These are phyloP conservation scores for Tethea ocularis DNA, from an alignment of 2,888 invertebrate species.

Conservation along the genomic window DNA sequence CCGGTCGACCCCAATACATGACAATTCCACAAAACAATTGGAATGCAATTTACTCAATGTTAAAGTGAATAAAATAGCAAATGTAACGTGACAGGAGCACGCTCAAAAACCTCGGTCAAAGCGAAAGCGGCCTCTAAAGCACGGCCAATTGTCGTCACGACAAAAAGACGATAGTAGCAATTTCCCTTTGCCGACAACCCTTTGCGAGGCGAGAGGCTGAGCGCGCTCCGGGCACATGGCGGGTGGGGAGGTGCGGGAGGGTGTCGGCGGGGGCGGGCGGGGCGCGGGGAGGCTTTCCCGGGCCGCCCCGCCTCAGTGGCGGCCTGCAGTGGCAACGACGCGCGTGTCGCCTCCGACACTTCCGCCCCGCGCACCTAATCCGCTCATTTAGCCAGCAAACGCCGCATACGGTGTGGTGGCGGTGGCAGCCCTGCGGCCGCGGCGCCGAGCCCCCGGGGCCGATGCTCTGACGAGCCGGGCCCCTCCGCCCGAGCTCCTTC, in stretches of 20 bases:
- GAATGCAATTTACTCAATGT: constrained; percentile 18
- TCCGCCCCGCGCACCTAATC: constrained; percentile 77
- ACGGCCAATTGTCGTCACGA: constrained; percentile 63
- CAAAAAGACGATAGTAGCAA: constrained; percentile 69
- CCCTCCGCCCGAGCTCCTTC: constrained; percentile 64
- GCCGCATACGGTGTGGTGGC: constrained; percentile 77
- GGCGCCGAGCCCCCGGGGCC: constrained; percentile 73
- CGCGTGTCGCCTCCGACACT: constrained; percentile 81
- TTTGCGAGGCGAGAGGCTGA: constrained; percentile 69
- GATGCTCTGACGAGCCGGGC: constrained; percentile 66
- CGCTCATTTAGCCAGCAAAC: constrained; percentile 77
- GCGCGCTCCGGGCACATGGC: constrained; percentile 73
- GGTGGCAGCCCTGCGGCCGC: constrained; percentile 50
- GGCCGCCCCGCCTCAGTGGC: constrained; percentile 83
- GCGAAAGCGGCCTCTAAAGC: constrained; percentile 52
- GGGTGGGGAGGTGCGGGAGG: constrained; percentile 47
- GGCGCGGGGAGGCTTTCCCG: constrained; percentile 69
- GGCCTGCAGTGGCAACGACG: constrained; percentile 81
- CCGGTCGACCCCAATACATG: constrained; percentile 41
- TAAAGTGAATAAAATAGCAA: constrained; percentile 26
- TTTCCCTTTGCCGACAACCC: constrained; percentile 78
- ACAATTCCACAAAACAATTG: constrained; percentile 39
- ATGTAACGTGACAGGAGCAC: constrained; percentile 25
- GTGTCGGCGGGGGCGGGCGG: constrained; percentile 36
- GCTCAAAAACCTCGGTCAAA: constrained; percentile 39